Evolutionary conservation across 2,113 vertebrate species (phyloP).

Genomic region (Dolichallabes microphthalmus): DNA sequence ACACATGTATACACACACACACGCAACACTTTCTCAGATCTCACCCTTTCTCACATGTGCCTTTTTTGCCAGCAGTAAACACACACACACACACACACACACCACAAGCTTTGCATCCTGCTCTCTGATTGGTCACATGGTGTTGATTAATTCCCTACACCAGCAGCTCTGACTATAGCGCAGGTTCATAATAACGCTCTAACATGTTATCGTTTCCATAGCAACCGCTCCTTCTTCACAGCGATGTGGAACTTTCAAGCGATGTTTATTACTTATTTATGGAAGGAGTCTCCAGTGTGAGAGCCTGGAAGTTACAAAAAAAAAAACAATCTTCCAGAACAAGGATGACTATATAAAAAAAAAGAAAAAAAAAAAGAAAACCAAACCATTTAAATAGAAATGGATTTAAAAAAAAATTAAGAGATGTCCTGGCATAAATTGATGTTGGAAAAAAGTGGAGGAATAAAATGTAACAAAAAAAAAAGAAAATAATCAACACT

Average conservation of each 20-base stretch:
- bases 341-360: too few relatives aligned
- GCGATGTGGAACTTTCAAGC: background rate
- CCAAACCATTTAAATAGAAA: too few relatives aligned
- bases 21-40: constrained; percentile 46
- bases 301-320: too few relatives aligned
- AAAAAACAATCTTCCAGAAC: too few relatives aligned
- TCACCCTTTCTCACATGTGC: constrained; percentile 9
- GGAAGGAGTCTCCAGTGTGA: background rate
- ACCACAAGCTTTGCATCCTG: background rate
- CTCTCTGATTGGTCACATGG: background rate
- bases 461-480: background rate
- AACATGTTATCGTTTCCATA: background rate
- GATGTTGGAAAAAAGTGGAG: too few relatives aligned
- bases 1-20: constrained; percentile 38
- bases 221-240: background rate
- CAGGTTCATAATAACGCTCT: too few relatives aligned
- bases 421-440: too few relatives aligned
- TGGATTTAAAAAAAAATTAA: too few relatives aligned
- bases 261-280: background rate
- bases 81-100: constrained; percentile 2
- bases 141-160: background rate
- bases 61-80: constrained; percentile 30
- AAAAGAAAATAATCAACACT: background rate
- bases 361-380: too few relatives aligned
- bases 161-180: background rate